Evolutionary conservation across 2,888 invertebrate species (phyloP).

Genomic region (Incurvaria masculella): DNA sequence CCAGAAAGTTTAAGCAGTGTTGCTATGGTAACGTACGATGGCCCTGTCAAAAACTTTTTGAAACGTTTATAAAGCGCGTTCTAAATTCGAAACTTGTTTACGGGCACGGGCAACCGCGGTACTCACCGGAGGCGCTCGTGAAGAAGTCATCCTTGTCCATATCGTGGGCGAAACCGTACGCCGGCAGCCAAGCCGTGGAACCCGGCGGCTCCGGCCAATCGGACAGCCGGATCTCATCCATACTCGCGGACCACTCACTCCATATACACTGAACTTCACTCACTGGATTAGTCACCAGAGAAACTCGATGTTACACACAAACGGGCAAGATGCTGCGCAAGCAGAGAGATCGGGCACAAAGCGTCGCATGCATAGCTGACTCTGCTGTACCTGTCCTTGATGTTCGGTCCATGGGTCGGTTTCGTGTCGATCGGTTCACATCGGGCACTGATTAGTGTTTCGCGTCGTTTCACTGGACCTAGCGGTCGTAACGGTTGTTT

Average conservation of each 20-base stretch:
- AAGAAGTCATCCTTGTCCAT: conserved; percentile 65
- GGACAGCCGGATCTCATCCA: conserved; percentile 65
- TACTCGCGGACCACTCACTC: conserved; percentile 25
- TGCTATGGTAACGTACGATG: too few relatives aligned
- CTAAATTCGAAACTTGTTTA: too few relatives aligned
- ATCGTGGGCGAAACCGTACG: conserved; percentile 72
- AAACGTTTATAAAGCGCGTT: too few relatives aligned
- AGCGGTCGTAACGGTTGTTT: not conserved
- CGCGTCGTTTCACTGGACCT: not conserved
- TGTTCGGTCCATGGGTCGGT: not conserved
- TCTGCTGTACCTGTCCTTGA: not conserved
- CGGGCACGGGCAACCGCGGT: conserved; percentile 10
- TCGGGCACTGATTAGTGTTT: not conserved
- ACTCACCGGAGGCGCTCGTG: conserved; percentile 59
- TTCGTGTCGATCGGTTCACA: not conserved
- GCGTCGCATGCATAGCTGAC: not conserved
- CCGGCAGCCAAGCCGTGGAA: conserved; percentile 75
- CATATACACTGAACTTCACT: conserved; percentile 19
- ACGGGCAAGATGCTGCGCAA: not conserved
- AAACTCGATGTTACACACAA: too few relatives aligned
- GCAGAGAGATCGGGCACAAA: not conserved
- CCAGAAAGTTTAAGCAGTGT: too few relatives aligned
- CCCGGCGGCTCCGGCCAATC: conserved; percentile 67
- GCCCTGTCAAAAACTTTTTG: too few relatives aligned
- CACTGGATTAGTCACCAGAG: conserved; percentile 29